A percentile compares a stretch with the other conserved stretches of the same genome.
These are phyloP conservation scores for Drosophila nannoptera DNA, from an alignment of 1,140 invertebrate genomes.

Conservation along the genomic window DNA sequence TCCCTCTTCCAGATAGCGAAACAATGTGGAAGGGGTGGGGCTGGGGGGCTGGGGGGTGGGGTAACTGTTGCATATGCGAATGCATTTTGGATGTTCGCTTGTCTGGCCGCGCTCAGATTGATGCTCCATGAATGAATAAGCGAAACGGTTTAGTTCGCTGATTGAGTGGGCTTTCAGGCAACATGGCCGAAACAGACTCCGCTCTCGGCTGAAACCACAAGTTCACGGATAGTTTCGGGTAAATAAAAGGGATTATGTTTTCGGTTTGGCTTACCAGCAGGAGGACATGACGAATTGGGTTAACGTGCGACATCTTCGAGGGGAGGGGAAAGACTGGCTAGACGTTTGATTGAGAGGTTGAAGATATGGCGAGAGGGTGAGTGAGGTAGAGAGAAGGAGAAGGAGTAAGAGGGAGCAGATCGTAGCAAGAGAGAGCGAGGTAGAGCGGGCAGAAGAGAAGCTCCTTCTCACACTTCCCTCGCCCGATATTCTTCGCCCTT, in stretches of 20 bases:
- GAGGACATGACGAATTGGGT: background rate
- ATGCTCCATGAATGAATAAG: constrained; percentile 20
- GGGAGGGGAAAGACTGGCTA: too few relatives aligned
- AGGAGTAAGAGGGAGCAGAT: too few relatives aligned
- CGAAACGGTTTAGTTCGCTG: constrained; percentile 8
- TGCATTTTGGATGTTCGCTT: constrained; percentile 39
- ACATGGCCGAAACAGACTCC: background rate
- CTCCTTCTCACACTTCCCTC: too few relatives aligned
- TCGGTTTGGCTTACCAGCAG: background rate
- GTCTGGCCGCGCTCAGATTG: constrained; percentile 13
- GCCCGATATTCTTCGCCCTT: too few relatives aligned
- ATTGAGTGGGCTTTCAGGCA: constrained; percentile 10
- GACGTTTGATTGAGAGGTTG: too few relatives aligned
- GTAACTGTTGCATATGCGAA: constrained; percentile 42
- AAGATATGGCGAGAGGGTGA: too few relatives aligned
- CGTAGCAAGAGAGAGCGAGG: too few relatives aligned
- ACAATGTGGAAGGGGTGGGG: background rate
- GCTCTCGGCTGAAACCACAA: background rate
- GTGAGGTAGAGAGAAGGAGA: too few relatives aligned
- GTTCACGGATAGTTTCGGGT: background rate
- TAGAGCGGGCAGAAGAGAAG: too few relatives aligned
- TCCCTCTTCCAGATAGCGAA: background rate
- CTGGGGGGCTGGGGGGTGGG: background rate
- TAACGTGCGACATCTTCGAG: too few relatives aligned
- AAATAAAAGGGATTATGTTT: background rate